These are phyloP conservation scores for Helarctos malayanus DNA, from an alignment of 2,797 vertebrate genomes.

Conservation along the genomic window DNA sequence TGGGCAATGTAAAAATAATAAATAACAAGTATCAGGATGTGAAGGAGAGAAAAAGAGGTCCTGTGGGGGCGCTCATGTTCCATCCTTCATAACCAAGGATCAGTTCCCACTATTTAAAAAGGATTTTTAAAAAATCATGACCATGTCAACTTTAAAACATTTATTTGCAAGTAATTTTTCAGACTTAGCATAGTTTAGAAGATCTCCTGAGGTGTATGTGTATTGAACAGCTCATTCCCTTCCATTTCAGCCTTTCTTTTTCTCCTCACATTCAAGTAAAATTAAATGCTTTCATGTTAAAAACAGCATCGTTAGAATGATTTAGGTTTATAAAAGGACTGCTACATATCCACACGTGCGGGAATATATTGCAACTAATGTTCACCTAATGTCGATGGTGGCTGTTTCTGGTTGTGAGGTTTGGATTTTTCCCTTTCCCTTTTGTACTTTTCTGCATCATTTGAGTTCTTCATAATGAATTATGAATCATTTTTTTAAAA, in stretches of 20 bases:
- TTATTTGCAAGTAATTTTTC: conserved; percentile 21
- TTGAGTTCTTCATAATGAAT: background rate
- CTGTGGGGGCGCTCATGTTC: background rate
- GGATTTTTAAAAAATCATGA: background rate
- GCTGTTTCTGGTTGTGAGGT: background rate
- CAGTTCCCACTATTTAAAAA: background rate
- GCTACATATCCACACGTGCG: background rate
- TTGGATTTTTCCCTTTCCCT: background rate
- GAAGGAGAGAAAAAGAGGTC: background rate
- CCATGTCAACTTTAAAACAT: background rate
- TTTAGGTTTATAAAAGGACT: background rate
- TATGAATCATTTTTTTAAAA: background rate
- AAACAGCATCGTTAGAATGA: background rate
- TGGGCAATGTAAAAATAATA: background rate
- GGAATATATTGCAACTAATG: background rate
- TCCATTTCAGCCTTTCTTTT: background rate
- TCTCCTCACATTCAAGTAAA: background rate
- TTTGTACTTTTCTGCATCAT: background rate
- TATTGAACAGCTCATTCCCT: background rate
- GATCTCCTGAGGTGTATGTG: background rate
- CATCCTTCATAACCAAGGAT: background rate
- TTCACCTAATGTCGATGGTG: background rate
- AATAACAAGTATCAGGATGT: background rate
- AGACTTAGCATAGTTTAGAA: background rate
- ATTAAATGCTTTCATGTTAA: background rate